phyloP scores from a whole-genome alignment of 2,888 invertebrate species.

The Linyphia triangularis region DNA sequence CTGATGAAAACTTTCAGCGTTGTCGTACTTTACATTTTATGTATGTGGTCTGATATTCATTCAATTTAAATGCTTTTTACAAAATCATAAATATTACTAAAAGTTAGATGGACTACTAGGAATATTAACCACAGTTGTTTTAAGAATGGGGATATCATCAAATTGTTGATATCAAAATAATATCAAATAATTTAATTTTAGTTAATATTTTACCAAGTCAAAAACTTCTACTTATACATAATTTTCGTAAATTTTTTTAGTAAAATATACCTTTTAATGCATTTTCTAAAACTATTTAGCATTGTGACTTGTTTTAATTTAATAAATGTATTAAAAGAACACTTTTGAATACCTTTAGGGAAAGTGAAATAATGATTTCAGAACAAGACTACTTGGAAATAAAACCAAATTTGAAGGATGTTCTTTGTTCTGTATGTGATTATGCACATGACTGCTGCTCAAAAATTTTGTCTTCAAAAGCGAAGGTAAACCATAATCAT shows the following conservation, averaged over 20 bases:
- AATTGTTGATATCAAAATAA: neutral
- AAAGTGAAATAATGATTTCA: conserved; percentile 84
- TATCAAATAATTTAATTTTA: too few relatives aligned
- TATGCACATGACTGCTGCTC: conserved; percentile 95
- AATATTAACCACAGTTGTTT: neutral
- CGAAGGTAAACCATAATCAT: conserved; percentile 78
- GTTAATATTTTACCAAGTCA: too few relatives aligned
- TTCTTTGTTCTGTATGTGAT: conserved; percentile 91
- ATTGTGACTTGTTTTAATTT: too few relatives aligned
- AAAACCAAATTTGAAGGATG: conserved; percentile 86
- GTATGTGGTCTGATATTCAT: neutral
- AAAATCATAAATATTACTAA: neutral
- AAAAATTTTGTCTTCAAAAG: conserved; percentile 87
- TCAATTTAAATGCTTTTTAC: neutral
- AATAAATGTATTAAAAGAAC: too few relatives aligned
- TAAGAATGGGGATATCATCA: neutral
- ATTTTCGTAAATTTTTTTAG: too few relatives aligned
- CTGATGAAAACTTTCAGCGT: conserved; percentile 59
- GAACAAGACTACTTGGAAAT: conserved; percentile 86
- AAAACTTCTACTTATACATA: too few relatives aligned
- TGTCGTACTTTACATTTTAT: conserved; percentile 60
- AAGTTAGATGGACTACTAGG: too few relatives aligned
- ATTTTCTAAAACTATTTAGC: too few relatives aligned
- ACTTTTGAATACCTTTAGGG: too few relatives aligned
- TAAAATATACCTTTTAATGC: too few relatives aligned